Conservation (phyloP, 2,113 vertebrate genomes). For the Ptilorrhoa leucosticta region DNA sequence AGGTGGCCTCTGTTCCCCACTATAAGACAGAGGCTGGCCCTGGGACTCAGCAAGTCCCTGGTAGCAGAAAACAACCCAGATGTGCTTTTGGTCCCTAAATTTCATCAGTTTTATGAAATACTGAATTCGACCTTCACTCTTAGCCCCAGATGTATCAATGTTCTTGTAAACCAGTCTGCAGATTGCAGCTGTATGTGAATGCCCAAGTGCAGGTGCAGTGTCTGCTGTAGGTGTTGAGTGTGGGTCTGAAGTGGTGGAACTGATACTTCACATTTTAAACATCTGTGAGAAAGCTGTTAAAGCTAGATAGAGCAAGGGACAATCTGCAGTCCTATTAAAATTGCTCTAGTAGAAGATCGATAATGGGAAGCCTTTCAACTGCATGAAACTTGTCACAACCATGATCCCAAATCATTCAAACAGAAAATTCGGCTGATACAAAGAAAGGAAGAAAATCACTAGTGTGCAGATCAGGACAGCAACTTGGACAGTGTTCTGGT, state of each 20-base stretch:
- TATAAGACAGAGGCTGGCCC: not conserved
- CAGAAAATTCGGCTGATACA: not conserved
- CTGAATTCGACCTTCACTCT: not conserved
- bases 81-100: not conserved
- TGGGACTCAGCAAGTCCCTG: not conserved
- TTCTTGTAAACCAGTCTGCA: not conserved
- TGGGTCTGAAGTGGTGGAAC: not conserved
- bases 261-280: not conserved
- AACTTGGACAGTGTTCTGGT: not conserved
- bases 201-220: not conserved
- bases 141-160: not conserved
- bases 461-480: not conserved
- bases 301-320: not conserved
- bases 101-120: not conserved
- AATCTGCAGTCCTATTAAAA: not conserved
- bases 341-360: not conserved
- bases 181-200: accelerated
- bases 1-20: not conserved
- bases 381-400: not conserved
- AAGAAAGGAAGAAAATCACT: not conserved
- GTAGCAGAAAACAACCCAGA: not conserved
- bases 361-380: not conserved
- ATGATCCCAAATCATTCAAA: not conserved
- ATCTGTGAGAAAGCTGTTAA: not conserved
- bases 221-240: not conserved